Evolutionary conservation across 2,888 invertebrate species (phyloP).

Genomic region (Branchellion lobata): DNA sequence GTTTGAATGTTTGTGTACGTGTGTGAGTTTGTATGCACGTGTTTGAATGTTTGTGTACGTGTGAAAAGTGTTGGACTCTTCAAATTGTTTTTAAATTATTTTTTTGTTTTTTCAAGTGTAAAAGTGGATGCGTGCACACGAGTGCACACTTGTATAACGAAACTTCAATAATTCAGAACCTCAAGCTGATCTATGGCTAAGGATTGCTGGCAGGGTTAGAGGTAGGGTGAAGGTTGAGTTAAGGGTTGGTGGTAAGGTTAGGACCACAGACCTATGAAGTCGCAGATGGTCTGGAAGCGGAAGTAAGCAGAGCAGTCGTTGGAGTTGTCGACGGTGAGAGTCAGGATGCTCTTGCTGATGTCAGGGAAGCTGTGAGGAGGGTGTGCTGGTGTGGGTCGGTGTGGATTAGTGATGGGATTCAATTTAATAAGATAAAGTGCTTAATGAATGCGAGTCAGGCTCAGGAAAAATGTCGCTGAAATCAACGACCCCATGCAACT

Average conservation of each 20-base stretch:
- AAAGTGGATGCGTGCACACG: slow-evolving; percentile 34
- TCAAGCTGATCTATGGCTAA: too few species aligned
- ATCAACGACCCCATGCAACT: too few species aligned
- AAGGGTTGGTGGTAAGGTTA: too few species aligned
- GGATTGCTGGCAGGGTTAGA: too few species aligned
- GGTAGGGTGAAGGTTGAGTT: too few species aligned
- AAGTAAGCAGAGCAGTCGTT: slow-evolving; percentile 1
- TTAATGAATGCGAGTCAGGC: neutral
- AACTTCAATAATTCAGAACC: too few species aligned
- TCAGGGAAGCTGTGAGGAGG: slow-evolving; percentile 26
- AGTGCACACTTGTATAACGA: slow-evolving; percentile 7
- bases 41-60: slow-evolving; percentile 34
- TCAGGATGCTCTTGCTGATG: slow-evolving; percentile 25
- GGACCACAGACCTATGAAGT: slow-evolving; percentile 36
- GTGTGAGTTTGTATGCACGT: slow-evolving; percentile 24
- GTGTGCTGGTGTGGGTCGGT: neutral
- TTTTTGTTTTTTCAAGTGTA: too few species aligned
- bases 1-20: slow-evolving; percentile 33
- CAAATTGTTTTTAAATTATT: too few species aligned
- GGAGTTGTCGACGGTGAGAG: neutral
- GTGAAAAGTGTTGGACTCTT: too few species aligned
- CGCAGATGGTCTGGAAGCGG: slow-evolving; percentile 31
- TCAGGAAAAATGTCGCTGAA: neutral
- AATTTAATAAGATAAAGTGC: neutral
- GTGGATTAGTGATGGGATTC: neutral